Percentiles rank a stretch among this genome's conserved stretches.
Conservation (phyloP, 30 jellyfish, hydroid and myxozoan species). For the Rhopilema esculentum region DNA sequence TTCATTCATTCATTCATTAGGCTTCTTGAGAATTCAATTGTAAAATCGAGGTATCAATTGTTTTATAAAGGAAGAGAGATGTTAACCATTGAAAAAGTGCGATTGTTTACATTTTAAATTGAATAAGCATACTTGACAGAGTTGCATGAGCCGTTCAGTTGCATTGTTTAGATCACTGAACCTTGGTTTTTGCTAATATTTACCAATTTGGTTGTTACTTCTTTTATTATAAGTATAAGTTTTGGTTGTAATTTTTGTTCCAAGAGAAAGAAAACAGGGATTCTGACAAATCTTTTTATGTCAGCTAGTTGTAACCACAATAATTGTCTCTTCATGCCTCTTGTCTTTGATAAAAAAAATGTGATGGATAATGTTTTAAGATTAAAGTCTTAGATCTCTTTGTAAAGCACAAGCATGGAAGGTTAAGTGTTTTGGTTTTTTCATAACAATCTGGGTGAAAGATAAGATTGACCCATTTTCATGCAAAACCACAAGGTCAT, state of each 20-base stretch:
- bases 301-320: neutral
- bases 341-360: neutral
- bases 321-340: neutral
- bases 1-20: no score
- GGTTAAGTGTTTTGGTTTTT: neutral
- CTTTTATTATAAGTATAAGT: neutral
- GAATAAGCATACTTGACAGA: neutral
- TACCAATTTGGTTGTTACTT: neutral
- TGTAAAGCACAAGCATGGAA: neutral
- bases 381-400: neutral
- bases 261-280: neutral
- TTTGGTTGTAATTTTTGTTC: neutral
- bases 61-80: no score
- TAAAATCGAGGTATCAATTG: no score
- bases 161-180: neutral
- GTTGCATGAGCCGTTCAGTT: neutral
- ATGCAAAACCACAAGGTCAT: constrained; percentile 8
- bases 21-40: no score
- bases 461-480: constrained; percentile 15
- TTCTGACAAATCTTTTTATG: neutral
- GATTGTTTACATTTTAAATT: neutral
- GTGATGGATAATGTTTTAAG: neutral
- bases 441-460: neutral
- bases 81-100: no score
- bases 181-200: neutral